Base-by-base conservation (phyloP, 2,113 vertebrate genomes). In the Cariama cristata region DNA sequence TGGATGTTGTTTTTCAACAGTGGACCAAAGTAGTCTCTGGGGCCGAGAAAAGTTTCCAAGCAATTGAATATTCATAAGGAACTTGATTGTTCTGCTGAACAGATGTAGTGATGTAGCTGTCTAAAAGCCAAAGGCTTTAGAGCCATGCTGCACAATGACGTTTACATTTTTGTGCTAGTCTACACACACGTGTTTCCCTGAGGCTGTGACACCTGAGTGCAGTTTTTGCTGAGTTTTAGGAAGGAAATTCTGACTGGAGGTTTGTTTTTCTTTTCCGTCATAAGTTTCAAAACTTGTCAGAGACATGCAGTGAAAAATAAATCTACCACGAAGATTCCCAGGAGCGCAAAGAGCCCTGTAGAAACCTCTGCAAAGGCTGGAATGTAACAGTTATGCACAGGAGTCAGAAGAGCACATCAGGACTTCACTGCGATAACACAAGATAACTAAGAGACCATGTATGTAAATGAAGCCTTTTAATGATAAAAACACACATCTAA, bases 21-120 rank as follows among this genome's bases (percentile, higher is more conserved):
- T 55, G 26, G 32, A 59, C 26, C 40, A 12, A 63, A 59, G 42
- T 32, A 66, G 38, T 30, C 30, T 75, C 53, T 63, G 18, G 18
- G 52, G 14, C 44, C 64, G 26, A 80, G 68, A 74, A 75, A 66
- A 79, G 14, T 92, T 91, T 91, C 49, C 42, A 88, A 80, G 49
- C 22, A 49, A n/a, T 16, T 95, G 83, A 77, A 84, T 89, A 86
- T 80, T 91, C 55, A 73, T 88, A 75, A 68, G 11, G n/a, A 93
- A 44, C 30, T 66, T 86, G 59, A 81, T 86, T 77, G 44, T 86
- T 90, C 50, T 83, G 35, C 53, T 88, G 63, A 86, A 69, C 45
- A 89, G 58, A 76, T 93, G 73, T 20, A 86, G 68, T 40, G n/a
- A 24, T 76, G 53, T 42, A 71, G 49, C 42, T 9, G 4, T 72